A percentile compares a stretch with the other conserved stretches of the same genome.
These are phyloP conservation scores for Pteronura brasiliensis DNA, from an alignment of 2,113 vertebrate species.

Conservation along the genomic window DNA sequence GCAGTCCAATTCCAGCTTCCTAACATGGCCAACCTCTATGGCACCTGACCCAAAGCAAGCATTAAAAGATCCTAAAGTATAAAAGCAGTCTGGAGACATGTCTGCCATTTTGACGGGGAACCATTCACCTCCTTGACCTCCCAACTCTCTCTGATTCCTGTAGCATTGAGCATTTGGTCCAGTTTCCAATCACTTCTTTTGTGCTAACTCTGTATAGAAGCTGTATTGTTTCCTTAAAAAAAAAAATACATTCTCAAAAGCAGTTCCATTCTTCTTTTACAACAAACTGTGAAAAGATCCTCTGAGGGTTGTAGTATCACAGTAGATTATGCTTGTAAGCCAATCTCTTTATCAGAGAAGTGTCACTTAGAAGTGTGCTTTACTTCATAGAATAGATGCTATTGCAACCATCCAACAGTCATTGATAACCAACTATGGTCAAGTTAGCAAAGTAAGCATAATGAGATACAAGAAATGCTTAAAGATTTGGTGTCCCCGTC, in stretches of 20 bases:
- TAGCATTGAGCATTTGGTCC: neutral
- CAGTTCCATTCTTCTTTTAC: neutral
- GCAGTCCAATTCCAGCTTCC: neutral
- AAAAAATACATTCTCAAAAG: neutral
- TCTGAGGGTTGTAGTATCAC: neutral
- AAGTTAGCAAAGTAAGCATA: neutral
- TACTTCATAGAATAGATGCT: neutral
- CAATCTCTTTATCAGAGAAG: neutral
- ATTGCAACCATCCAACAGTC: neutral
- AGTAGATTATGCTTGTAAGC: neutral
- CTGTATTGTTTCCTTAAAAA: neutral
- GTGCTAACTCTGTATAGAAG: neutral
- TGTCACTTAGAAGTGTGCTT: neutral
- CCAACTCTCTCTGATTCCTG: neutral
- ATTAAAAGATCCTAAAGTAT: neutral
- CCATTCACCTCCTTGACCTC: neutral
- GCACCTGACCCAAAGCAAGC: neutral
- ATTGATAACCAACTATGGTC: neutral
- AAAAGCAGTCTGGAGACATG: neutral
- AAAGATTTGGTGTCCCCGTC: neutral
- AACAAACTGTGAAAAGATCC: neutral
- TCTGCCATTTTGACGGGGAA: neutral
- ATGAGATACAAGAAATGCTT: neutral
- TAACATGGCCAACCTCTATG: neutral
- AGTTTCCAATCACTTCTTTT: neutral